These are phyloP conservation scores for Pteropus alecto DNA, from an alignment of 2,113 vertebrate genomes.

Conservation along the genomic window DNA sequence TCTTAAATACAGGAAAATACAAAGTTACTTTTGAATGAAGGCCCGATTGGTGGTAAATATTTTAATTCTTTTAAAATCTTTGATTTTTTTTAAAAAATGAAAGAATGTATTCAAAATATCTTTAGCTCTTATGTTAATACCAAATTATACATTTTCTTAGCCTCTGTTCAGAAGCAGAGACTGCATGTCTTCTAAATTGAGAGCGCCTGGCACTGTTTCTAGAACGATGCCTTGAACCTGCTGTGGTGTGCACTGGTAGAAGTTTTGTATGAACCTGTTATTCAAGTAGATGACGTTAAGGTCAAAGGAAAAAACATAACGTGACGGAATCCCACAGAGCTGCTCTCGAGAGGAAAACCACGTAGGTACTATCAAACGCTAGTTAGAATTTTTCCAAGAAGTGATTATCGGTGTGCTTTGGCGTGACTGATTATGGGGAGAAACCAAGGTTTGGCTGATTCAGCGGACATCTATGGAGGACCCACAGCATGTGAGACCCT, in stretches of 20 bases:
- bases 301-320: background rate
- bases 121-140: conserved; percentile 4
- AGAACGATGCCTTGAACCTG: background rate
- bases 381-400: conserved; percentile 36
- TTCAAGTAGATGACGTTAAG: conserved; percentile 25
- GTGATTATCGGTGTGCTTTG: conserved; percentile 30
- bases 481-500: background rate
- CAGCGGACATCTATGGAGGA: background rate
- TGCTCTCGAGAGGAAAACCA: conserved; percentile 10
- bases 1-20: background rate
- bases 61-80: background rate
- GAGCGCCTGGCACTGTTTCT: background rate
- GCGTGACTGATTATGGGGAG: background rate
- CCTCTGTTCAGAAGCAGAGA: background rate
- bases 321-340: background rate
- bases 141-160: background rate
- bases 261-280: conserved; percentile 4
- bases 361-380: conserved; percentile 11
- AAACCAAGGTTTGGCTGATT: background rate
- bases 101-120: background rate
- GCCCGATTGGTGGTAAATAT: background rate
- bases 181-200: background rate
- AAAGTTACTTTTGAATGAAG: conserved; percentile 10
- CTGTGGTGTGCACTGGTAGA: background rate
- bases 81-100: background rate